These are phyloP conservation scores for Ditula angustiorana DNA, from an alignment of 2,888 invertebrate genomes.

Conservation along the genomic window DNA sequence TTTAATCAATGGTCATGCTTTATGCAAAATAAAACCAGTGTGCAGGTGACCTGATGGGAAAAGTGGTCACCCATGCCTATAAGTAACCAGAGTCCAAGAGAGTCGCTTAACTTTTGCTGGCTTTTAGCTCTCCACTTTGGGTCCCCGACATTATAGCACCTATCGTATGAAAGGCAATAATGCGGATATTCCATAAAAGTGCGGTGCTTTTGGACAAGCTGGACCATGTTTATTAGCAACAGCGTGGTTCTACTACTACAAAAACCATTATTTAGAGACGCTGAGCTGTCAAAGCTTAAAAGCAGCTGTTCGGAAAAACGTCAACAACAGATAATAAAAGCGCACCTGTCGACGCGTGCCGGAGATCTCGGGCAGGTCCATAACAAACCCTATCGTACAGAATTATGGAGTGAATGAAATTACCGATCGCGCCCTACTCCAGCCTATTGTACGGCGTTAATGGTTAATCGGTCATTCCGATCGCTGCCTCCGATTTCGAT, in stretches of 20 bases:
- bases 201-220: too few species aligned
- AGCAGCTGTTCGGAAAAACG: slow-evolving; percentile 2
- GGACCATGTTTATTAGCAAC: too few species aligned
- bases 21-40: too few species aligned
- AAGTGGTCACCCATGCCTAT: background rate
- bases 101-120: too few species aligned
- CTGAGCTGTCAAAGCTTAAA: background rate
- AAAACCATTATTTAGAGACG: too few species aligned
- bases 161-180: too few species aligned
- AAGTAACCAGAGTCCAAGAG: too few species aligned
- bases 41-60: background rate
- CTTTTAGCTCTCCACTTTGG: too few species aligned
- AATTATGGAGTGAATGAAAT: slow-evolving; percentile 68
- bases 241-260: too few species aligned
- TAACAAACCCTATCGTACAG: slow-evolving; percentile 57
- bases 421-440: slow-evolving; percentile 66
- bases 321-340: slow-evolving; percentile 16
- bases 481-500: slow-evolving; percentile 60
- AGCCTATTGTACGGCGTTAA: slow-evolving; percentile 75
- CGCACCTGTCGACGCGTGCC: slow-evolving; percentile 18
- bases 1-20: background rate
- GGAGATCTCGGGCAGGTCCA: slow-evolving; percentile 49
- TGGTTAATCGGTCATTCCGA: slow-evolving; percentile 78
- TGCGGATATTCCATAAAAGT: too few species aligned
- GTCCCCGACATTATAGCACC: too few species aligned